Conservation (phyloP, 2,888 invertebrate genomes). For the Boloria selene region DNA sequence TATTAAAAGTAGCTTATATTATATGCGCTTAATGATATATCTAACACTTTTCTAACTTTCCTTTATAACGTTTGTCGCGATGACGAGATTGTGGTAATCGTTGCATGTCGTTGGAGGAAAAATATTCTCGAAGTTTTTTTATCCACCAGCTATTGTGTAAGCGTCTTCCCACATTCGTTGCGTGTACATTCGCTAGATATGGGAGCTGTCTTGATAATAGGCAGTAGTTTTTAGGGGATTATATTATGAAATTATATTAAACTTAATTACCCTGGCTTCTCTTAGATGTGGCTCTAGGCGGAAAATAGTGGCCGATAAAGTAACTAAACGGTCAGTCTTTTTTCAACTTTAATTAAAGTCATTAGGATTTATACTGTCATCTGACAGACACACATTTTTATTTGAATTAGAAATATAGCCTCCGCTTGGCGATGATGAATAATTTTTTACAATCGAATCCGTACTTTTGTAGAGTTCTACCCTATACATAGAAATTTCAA, state of each 20-base stretch:
- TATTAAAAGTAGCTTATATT: conserved; percentile 20
- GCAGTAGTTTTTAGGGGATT: not conserved
- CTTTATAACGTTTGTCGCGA: conserved; percentile 22
- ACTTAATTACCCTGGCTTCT: too few relatives aligned
- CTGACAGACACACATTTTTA: too few relatives aligned
- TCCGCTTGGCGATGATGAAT: too few relatives aligned
- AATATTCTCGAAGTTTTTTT: conserved; percentile 38
- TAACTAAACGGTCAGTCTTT: too few relatives aligned
- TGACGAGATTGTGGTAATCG: conserved; percentile 26
- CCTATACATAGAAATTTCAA: too few relatives aligned
- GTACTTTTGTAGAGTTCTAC: too few relatives aligned
- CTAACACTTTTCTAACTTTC: conserved; percentile 34
- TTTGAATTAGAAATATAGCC: too few relatives aligned
- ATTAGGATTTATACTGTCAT: too few relatives aligned
- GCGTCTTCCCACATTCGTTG: conserved; percentile 38
- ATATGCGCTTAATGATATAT: conserved; percentile 31
- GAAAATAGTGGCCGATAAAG: too few relatives aligned
- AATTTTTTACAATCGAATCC: too few relatives aligned
- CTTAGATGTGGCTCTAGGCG: too few relatives aligned
- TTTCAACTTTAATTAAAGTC: too few relatives aligned
- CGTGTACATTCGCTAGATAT: conserved; percentile 28
- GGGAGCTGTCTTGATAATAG: conserved; percentile 8
- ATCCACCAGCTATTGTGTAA: conserved; percentile 31
- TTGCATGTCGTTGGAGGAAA: conserved; percentile 33
- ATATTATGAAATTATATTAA: not conserved